Percentiles rank a stretch among this genome's conserved stretches.
phyloP scores from a whole-genome alignment of 2,113 vertebrate genomes.

The Ursus arctos region DNA sequence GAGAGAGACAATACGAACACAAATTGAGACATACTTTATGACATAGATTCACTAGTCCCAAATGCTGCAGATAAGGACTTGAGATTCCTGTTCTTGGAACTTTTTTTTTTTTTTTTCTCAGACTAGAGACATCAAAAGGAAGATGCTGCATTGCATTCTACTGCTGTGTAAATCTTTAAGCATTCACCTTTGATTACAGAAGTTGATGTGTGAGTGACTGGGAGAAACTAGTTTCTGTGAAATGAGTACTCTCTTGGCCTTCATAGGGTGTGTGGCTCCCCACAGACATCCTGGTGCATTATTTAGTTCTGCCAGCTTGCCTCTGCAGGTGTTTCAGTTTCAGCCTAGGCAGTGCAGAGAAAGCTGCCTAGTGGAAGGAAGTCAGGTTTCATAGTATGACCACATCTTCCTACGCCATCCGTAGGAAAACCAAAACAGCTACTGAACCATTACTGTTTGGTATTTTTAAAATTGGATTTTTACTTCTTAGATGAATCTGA shows the following conservation, averaged over 20 bases:
- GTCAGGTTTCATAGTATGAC: slow-evolving; percentile 58
- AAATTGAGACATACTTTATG: neutral
- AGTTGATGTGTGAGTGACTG: slow-evolving; percentile 64
- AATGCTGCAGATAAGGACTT: neutral
- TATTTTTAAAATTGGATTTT: slow-evolving; percentile 58
- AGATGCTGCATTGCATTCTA: neutral
- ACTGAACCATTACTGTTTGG: slow-evolving; percentile 37
- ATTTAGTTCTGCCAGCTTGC: slow-evolving; percentile 67
- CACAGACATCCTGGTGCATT: slow-evolving; percentile 69
- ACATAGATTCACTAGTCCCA: neutral
- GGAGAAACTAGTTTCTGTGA: slow-evolving; percentile 68
- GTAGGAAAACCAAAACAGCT: slow-evolving; percentile 12
- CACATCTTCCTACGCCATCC: slow-evolving; percentile 32
- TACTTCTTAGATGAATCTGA: neutral
- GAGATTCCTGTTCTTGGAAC: slow-evolving; percentile 7
- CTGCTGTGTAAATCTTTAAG: slow-evolving; percentile 55
- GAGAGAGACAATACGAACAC: neutral
- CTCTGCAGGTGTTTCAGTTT: slow-evolving; percentile 59
- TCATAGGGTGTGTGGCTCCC: slow-evolving; percentile 51
- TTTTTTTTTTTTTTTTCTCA: neutral
- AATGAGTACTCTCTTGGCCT: slow-evolving; percentile 61
- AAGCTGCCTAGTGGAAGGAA: slow-evolving; percentile 63
- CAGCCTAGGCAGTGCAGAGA: neutral
- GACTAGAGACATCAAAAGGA: slow-evolving; percentile 23
- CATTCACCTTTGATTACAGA: slow-evolving; percentile 74